A percentile compares a stretch with the other conserved stretches of the same genome.
These are phyloP conservation scores for Cryptotis parvus DNA, from an alignment of 2,113 vertebrate species.

Conservation along the genomic window DNA sequence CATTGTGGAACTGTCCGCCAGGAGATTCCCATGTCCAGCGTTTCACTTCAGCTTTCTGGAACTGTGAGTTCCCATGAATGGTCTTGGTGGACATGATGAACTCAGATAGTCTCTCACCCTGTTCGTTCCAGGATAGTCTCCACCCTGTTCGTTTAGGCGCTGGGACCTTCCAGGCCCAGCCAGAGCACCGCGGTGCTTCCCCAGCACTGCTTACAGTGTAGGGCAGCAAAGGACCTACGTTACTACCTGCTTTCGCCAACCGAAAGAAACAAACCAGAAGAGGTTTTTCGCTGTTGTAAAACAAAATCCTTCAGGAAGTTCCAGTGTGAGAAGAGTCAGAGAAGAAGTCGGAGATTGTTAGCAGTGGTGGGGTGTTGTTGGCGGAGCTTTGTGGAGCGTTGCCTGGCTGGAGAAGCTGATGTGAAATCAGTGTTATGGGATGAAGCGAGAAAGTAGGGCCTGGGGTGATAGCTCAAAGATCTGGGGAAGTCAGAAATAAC, in stretches of 20 bases:
- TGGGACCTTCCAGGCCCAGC: too few species aligned
- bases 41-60: too few species aligned
- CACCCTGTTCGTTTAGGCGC: too few species aligned
- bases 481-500: not conserved
- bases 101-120: too few species aligned
- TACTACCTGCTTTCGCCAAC: not conserved
- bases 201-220: too few species aligned
- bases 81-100: too few species aligned
- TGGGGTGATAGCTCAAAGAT: not conserved
- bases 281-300: too few species aligned
- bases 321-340: not conserved
- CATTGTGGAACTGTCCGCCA: too few species aligned
- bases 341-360: not conserved
- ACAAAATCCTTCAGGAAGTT: not conserved
- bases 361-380: not conserved
- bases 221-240: not conserved
- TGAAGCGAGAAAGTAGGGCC: not conserved
- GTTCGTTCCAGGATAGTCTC: too few species aligned
- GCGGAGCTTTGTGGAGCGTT: not conserved
- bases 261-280: not conserved
- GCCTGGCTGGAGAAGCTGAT: not conserved
- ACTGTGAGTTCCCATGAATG: too few species aligned
- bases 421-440: not conserved
- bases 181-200: too few species aligned
- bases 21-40: too few species aligned